A percentile compares a stretch with the other conserved stretches of the same genome.
Conservation (phyloP, 2,113 vertebrate genomes). For the Pseudonaja textilis region DNA sequence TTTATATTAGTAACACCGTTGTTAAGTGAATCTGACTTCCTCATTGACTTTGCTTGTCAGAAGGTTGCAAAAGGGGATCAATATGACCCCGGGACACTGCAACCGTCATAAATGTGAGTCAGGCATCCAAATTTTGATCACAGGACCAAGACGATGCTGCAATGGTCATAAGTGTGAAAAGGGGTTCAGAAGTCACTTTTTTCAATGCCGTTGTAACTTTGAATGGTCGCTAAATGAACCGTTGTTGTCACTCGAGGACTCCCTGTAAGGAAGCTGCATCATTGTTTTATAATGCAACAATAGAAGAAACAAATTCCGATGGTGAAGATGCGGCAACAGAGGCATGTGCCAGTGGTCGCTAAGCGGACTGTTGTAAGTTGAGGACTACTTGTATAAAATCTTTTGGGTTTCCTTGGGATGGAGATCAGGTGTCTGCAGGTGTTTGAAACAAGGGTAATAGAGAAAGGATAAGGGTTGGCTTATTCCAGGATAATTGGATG, state of each 20-base stretch:
- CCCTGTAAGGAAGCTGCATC: too few species aligned
- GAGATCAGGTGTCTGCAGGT: background rate
- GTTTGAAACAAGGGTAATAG: background rate
- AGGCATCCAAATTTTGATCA: background rate
- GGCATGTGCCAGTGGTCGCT: background rate
- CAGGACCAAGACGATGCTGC: background rate
- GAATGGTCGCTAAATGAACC: background rate
- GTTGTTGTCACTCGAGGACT: too few species aligned
- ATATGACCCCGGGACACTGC: background rate
- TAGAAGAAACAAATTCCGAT: too few species aligned
- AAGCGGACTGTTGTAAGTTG: too few species aligned
- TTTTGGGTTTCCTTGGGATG: background rate
- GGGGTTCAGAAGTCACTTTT: background rate
- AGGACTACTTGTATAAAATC: background rate
- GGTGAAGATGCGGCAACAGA: too few species aligned
- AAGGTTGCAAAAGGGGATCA: background rate
- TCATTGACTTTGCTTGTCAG: background rate
- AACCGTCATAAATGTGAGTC: background rate
- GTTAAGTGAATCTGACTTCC: background rate
- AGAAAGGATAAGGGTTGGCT: background rate
- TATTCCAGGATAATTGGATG: background rate
- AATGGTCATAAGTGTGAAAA: background rate
- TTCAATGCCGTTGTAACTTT: background rate
- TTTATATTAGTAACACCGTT: background rate
- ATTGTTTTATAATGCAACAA: too few species aligned